Percentiles rank a stretch among this genome's conserved stretches.
phyloP scores from a whole-genome alignment of 2,888 invertebrate genomes.

The Andricus curvator region DNA sequence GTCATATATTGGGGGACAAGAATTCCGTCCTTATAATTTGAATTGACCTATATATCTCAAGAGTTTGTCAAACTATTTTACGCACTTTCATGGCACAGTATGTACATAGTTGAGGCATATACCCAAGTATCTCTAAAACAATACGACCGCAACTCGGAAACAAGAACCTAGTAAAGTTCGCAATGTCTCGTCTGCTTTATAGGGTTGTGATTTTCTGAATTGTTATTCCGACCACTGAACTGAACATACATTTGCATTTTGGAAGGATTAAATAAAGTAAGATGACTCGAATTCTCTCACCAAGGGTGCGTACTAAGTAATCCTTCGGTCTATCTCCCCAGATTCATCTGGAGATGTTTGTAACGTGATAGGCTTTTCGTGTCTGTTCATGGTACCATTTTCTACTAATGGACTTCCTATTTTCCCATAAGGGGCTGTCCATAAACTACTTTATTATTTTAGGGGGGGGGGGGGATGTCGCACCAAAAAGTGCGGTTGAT shows the following conservation, averaged over 20 bases:
- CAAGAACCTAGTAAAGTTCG: background rate
- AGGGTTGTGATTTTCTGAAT: background rate
- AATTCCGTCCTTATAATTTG: too few relatives aligned
- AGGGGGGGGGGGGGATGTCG: too few relatives aligned
- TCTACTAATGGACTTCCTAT: background rate
- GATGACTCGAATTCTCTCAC: slow-evolving; percentile 10
- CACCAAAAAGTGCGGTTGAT: too few relatives aligned
- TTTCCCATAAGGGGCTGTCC: background rate
- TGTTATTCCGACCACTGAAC: background rate
- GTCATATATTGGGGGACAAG: too few relatives aligned
- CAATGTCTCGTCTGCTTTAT: background rate
- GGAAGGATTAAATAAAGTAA: slow-evolving; percentile 13
- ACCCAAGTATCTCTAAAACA: background rate
- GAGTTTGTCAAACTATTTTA: background rate
- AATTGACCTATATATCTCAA: too few relatives aligned
- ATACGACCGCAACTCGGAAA: background rate
- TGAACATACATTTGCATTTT: slow-evolving; percentile 25
- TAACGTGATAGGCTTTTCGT: slow-evolving; percentile 15
- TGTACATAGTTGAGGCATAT: background rate
- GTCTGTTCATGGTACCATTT: background rate
- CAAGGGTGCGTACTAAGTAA: background rate
- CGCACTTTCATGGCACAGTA: background rate
- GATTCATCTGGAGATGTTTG: slow-evolving; percentile 3
- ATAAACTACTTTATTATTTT: too few relatives aligned
- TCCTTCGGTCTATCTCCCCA: background rate